Evolutionary conservation across 2,797 vertebrate genomes (phyloP), one percentile per base, ranked within the genome.

Genomic region (Petrocephalus schoutedeni): DNA sequence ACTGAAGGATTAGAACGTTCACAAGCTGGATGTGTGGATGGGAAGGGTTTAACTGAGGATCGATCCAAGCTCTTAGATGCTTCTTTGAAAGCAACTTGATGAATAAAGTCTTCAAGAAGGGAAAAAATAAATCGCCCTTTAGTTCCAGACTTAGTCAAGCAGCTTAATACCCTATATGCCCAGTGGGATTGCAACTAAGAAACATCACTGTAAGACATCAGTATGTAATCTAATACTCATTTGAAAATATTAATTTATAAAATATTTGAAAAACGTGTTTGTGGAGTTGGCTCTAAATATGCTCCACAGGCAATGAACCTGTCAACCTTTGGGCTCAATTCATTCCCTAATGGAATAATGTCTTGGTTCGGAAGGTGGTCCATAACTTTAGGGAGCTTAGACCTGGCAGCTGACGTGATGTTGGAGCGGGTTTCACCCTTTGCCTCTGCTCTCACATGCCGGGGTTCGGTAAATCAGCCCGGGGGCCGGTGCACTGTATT

Each of bases 371-470:
- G 90, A 90, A 89, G 89, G 89, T 59, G 89, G 82, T 71, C 87
- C 91, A 89, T 92, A 91, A 93, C 91, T 92, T 91, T 90, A 6
- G 45, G 58, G 90, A 90, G 90, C 90, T 89, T 86, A 87, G 89
- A 89, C 85, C 89, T 90, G 89, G 91, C 92, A 91, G 92, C 91
- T 93, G 94, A 94, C 3, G 82, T 9, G 2, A 4, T 71, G 32
- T 8, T 49, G 45, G 21, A 67, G 45, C 8, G 1, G n/a, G 59
- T 23, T 51, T 59, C 59, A 7, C 59, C 32, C n/a, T 41, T 12
- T 0, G 21, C 12, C 14, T 86, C 61, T 28, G 58, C 53, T 86
- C 49, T 41, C 56, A 58, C 51, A 54, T 2, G 4, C 85, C 5
- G 58, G 32, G n/a, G 14, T 49, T 86, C 41, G 1, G 59, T 86